phyloP scores from a whole-genome alignment of 2,888 invertebrate genomes.

The Lordiphosa fenestrarum region DNA sequence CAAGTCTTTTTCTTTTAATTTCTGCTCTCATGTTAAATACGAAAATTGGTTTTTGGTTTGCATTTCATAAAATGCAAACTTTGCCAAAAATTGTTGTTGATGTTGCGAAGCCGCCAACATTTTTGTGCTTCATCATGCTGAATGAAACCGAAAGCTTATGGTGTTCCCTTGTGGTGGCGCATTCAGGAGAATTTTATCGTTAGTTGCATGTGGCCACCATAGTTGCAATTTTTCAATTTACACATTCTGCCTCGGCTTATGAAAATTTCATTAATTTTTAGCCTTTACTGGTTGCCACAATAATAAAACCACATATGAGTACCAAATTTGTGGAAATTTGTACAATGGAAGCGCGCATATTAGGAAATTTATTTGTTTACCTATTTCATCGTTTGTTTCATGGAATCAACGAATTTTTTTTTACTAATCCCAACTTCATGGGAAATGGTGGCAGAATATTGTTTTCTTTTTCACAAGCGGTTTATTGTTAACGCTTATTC shows the following conservation, averaged over 20 bases:
- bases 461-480: no score
- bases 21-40: no score
- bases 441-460: no score
- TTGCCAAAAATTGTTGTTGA: constrained; percentile 3
- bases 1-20: no score
- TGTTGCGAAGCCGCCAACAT: constrained; percentile 15
- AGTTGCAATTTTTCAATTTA: constrained; percentile 39
- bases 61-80: constrained; percentile 12
- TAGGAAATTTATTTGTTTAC: no score
- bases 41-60: no score
- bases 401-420: no score
- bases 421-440: no score
- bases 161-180: constrained; percentile 5
- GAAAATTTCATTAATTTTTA: constrained; percentile 57
- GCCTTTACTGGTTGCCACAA: constrained; percentile 8
- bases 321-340: not conserved
- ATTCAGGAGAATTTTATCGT: not conserved
- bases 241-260: constrained; percentile 22
- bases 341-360: not conserved
- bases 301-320: constrained; percentile 14
- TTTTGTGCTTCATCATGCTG: constrained; percentile 38
- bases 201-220: constrained; percentile 4
- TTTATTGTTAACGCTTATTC: no score
- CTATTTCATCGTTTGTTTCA: no score
- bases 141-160: constrained; percentile 29